Evolutionary conservation across 35 echinoderm and acorn worm species (phyloP), one percentile per base, ranked within the genome.

Genomic region (Apostichopus californicus): DNA sequence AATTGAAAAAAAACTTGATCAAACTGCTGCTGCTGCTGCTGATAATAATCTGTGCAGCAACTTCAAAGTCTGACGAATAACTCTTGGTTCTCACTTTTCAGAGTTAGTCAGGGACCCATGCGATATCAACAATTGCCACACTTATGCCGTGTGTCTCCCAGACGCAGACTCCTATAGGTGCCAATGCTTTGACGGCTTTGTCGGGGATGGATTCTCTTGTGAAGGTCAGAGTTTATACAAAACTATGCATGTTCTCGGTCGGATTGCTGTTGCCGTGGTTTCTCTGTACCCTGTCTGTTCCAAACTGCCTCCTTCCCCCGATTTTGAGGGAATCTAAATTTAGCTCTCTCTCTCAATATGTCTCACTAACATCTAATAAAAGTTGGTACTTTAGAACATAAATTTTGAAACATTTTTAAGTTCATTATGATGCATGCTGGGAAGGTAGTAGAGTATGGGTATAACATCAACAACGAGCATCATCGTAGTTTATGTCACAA

Each of bases 151-250:
- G 14, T 95, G 94, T 80, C 9, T 91, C 12, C 94, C 90, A 1
- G 55, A 83, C 55, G 81, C 21, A 34, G 80, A 71, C 26, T 57
- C 80, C n/a, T 95, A 95, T 57, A 78, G 72, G 13, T 95, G 94
- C 72, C 15, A 92, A 12, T 95, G 94, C 61, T 82, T 81, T 54
- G 23, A 17, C 1, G 94, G 90, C 20, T 95, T 78, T 71, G 81
- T 66, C 13, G 94, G 94, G 17, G 82, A 95, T 54, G 94, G 94
- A 28, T 63, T 79, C 73, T 52, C 9, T 68, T 95, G 94, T 52
- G 56, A 72, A 78, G 94, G 94, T 95, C n/a, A 94, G 52, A 53
- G 1, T 53, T 26, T 5, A 78, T 1, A 78, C 8, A 78, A 18
- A 78, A 18, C n/a, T 22, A 20, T 75, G 71, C n/a, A 22, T 75